phyloP scores from a whole-genome alignment of 2,888 invertebrate species.

The Drosophila maculinotata region DNA sequence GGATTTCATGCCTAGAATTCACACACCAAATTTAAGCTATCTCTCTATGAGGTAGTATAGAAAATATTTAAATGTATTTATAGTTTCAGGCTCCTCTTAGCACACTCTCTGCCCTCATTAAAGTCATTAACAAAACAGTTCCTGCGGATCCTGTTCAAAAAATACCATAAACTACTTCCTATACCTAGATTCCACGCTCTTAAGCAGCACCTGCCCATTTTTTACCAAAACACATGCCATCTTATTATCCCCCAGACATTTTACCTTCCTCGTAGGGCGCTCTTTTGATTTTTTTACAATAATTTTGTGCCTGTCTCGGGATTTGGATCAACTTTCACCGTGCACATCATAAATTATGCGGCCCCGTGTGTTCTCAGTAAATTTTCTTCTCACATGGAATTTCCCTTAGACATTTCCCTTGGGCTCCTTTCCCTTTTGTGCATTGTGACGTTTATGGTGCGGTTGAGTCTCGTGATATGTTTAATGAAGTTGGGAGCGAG shows the following conservation, averaged over 20 bases:
- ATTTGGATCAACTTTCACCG: constrained; percentile 77
- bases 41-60: too few relatives aligned
- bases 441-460: constrained; percentile 72
- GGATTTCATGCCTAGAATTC: too few relatives aligned
- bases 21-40: too few relatives aligned
- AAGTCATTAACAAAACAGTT: constrained; percentile 15
- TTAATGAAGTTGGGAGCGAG: constrained; percentile 53
- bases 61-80: too few relatives aligned
- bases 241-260: constrained; percentile 6
- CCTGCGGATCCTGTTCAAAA: constrained; percentile 19
- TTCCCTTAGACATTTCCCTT: constrained; percentile 45
- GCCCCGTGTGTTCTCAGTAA: constrained; percentile 33
- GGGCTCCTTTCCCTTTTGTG: constrained; percentile 47
- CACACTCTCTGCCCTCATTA: constrained; percentile 13
- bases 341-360: constrained; percentile 74
- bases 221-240: constrained; percentile 53
- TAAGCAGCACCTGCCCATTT: constrained; percentile 49
- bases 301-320: constrained; percentile 71
- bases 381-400: constrained; percentile 58
- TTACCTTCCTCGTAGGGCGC: too few relatives aligned
- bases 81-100: too few relatives aligned
- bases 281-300: constrained; percentile 21
- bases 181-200: constrained; percentile 11
- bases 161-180: constrained; percentile 36
- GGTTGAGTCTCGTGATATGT: constrained; percentile 66